Evolutionary conservation across 2,113 vertebrate species (phyloP), one percentile per base, ranked within the genome.

Genomic region (Cololabis saira): DNA sequence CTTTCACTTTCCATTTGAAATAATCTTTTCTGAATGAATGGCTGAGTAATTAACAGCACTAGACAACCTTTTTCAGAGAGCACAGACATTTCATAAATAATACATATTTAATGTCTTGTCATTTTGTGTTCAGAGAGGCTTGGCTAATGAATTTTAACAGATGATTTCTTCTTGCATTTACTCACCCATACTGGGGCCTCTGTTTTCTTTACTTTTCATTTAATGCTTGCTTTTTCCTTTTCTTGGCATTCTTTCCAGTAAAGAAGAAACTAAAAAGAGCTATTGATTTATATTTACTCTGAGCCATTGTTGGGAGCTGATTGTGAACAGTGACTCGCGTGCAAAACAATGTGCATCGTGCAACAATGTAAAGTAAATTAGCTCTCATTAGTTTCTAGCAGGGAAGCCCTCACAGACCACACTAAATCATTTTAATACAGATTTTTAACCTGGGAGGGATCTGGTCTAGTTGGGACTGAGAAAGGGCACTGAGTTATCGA

Each of bases 51-150:
- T 94, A 93, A 93, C 92, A 92, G 87, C 89, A 88, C 88, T 90
- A 86, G 82, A 89, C 80, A 88, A 80, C 83, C 86, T 92, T 91
- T 37, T 91, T 91, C 89, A 78, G 82, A 88, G 86, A 90, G 90
- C 89, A 81, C 80, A 87, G 91, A 90, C 92, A 92, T 92, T 92
- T 93, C 88, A 92, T 93, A 93, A 94, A 94, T 92, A 93, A 93
- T 92, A 92, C 89, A 92, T 94, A 92, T 92, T 93, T 92, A 93
- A 94, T 93, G 90, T 92, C 90, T 91, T 91, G 92, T 92, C 91
- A 91, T 93, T 93, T 92, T 90, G 88, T 89, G 90, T 90, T 93
- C 90, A 92, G 86, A 92, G 89, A 91, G 90, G 87, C 92, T 89
- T 93, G 84, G 88, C 92, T 92, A 93, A 94, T 93, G 89, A 91